phyloP scores from a whole-genome alignment of 2,797 vertebrate species.

The Sandelia bainsii region DNA sequence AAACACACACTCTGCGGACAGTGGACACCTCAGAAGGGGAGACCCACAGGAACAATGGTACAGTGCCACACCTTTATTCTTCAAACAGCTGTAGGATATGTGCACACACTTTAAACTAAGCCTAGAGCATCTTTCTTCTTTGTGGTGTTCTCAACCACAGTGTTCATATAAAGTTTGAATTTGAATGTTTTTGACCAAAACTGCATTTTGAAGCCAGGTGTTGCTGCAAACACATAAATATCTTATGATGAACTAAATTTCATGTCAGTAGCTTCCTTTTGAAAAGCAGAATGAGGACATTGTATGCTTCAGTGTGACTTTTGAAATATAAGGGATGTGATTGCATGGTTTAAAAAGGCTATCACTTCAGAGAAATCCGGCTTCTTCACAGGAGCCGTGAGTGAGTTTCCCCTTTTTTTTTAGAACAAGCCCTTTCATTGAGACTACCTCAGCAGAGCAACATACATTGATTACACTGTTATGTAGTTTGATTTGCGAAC shows the following conservation, averaged over 20 bases:
- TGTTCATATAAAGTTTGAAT: background rate
- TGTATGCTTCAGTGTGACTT: background rate
- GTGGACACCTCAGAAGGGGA: conserved; percentile 54
- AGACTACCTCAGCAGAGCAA: background rate
- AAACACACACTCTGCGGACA: conserved; percentile 30
- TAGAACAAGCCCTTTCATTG: background rate
- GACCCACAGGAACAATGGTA: conserved; percentile 75
- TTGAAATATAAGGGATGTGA: conserved; percentile 8
- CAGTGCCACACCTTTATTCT: conserved; percentile 55
- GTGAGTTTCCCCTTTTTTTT: conserved; percentile 76
- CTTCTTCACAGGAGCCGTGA: conserved; percentile 27
- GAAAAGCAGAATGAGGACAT: background rate
- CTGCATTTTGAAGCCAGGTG: background rate
- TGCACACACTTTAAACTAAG: background rate
- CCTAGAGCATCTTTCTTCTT: background rate
- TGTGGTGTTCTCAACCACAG: background rate
- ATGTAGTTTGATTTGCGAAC: conserved; percentile 12
- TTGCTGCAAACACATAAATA: background rate
- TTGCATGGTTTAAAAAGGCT: background rate
- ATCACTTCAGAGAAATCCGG: conserved; percentile 25
- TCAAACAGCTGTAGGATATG: background rate
- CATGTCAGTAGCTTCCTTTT: background rate
- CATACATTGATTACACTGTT: background rate
- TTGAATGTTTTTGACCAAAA: background rate
- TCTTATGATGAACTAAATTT: background rate